These are phyloP conservation scores for Acleris holmiana DNA, from an alignment of 2,888 invertebrate genomes.

Conservation along the genomic window DNA sequence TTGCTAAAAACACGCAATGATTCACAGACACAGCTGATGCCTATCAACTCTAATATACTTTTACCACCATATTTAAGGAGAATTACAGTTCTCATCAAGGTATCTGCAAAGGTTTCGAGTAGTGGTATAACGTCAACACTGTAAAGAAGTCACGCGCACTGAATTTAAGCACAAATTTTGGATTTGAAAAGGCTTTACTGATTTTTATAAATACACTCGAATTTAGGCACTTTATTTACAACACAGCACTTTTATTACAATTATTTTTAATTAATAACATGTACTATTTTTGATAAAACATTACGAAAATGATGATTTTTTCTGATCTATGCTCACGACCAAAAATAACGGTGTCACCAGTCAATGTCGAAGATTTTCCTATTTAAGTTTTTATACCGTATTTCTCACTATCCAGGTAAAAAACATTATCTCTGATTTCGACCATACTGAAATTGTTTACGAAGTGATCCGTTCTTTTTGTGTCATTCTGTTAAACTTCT, in stretches of 20 bases:
- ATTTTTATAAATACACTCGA: slow-evolving; percentile 13
- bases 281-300: slow-evolving; percentile 36
- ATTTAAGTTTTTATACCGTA: no score
- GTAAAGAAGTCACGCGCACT: slow-evolving; percentile 20
- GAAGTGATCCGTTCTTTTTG: slow-evolving; percentile 19
- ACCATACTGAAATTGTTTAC: no score
- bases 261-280: slow-evolving; percentile 31
- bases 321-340: no score
- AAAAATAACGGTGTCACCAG: no score
- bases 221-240: slow-evolving; percentile 17
- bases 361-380: no score
- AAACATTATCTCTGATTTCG: no score
- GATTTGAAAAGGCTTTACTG: slow-evolving; percentile 12
- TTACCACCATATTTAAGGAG: slow-evolving; percentile 58
- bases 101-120: slow-evolving; percentile 49
- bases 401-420: no score
- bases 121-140: slow-evolving; percentile 18
- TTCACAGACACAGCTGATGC: slow-evolving; percentile 61
- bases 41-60: slow-evolving; percentile 53
- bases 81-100: slow-evolving; percentile 68
- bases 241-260: slow-evolving; percentile 34
- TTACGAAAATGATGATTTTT: slow-evolving; percentile 39
- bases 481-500: slow-evolving; percentile 15
- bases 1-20: slow-evolving; percentile 44
- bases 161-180: slow-evolving; percentile 26